Evolutionary conservation across 2,888 invertebrate species (phyloP).

Genomic region (Cerastis rubricosa): DNA sequence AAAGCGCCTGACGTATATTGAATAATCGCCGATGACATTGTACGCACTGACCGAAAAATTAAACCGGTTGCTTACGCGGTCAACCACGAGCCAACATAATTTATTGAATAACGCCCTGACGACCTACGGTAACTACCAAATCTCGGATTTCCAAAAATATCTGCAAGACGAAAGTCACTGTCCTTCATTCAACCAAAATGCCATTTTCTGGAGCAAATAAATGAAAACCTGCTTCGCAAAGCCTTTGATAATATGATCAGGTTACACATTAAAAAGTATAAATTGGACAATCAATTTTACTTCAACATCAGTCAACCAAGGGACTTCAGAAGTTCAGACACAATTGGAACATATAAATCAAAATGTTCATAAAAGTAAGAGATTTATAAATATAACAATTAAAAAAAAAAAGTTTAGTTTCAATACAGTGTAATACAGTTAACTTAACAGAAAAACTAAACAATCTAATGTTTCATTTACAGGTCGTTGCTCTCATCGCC

Average conservation of each 20-base stretch:
- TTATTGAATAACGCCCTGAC: slow-evolving; percentile 47
- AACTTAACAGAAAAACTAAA: background rate
- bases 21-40: slow-evolving; percentile 63
- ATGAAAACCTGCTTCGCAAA: slow-evolving; percentile 58
- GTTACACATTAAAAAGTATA: slow-evolving; percentile 67
- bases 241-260: slow-evolving; percentile 34
- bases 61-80: slow-evolving; percentile 55
- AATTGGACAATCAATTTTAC: slow-evolving; percentile 60
- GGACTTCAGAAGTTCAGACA: slow-evolving; percentile 52
- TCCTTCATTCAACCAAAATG: slow-evolving; percentile 66
- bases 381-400: background rate
- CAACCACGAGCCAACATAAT: slow-evolving; percentile 23
- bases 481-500: slow-evolving; percentile 68
- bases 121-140: slow-evolving; percentile 34
- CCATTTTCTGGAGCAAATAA: slow-evolving; percentile 61
- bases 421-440: too few species aligned
- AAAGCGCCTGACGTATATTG: slow-evolving; percentile 53
- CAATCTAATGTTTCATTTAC: slow-evolving; percentile 41
- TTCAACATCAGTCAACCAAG: slow-evolving; percentile 66
- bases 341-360: slow-evolving; percentile 31
- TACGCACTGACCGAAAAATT: slow-evolving; percentile 60
- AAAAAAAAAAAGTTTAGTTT: background rate
- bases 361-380: slow-evolving; percentile 67
- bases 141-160: slow-evolving; percentile 59
- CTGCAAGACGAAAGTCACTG: slow-evolving; percentile 68